Evolutionary conservation across 1,140 invertebrate genomes (phyloP).

Genomic region (Paramacrobiotus metropolitanus): DNA sequence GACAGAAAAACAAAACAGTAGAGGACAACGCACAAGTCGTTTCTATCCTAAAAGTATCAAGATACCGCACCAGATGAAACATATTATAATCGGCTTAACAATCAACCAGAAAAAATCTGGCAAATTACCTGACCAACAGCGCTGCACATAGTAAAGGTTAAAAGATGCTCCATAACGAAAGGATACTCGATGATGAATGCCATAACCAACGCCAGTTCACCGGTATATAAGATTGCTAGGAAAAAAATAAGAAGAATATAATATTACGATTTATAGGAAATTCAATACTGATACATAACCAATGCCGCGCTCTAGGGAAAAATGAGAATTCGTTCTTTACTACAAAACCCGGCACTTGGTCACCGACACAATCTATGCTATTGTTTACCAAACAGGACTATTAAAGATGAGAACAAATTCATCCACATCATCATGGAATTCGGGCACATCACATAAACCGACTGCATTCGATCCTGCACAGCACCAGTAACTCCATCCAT

Average conservation of each 20-base stretch:
- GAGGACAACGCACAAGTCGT: too few relatives aligned
- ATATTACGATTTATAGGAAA: not conserved
- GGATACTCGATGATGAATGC: conserved; percentile 58
- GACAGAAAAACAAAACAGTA: not conserved
- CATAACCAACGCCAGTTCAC: conserved; percentile 58
- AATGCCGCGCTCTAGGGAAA: too few relatives aligned
- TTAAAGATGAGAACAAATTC: conserved; percentile 61
- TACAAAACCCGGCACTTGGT: too few relatives aligned
- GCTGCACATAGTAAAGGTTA: conserved; percentile 49
- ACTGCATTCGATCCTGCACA: conserved; percentile 63
- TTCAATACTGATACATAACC: too few relatives aligned
- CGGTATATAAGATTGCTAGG: conserved; percentile 46
- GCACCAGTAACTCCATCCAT: conserved; percentile 80
- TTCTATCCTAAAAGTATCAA: too few relatives aligned
- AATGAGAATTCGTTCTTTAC: too few relatives aligned
- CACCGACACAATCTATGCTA: not conserved
- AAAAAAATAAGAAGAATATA: conserved; percentile 13
- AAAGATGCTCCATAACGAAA: conserved; percentile 43
- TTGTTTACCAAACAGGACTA: conserved; percentile 29
- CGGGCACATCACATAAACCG: conserved; percentile 56
- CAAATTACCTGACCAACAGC: conserved; percentile 54
- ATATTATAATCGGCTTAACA: not conserved
- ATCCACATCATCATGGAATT: conserved; percentile 85
- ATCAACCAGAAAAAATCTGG: conserved; percentile 4
- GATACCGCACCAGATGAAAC: too few relatives aligned